Evolutionary conservation across 2,888 invertebrate species (phyloP).

Genomic region (Plebejus argus): DNA sequence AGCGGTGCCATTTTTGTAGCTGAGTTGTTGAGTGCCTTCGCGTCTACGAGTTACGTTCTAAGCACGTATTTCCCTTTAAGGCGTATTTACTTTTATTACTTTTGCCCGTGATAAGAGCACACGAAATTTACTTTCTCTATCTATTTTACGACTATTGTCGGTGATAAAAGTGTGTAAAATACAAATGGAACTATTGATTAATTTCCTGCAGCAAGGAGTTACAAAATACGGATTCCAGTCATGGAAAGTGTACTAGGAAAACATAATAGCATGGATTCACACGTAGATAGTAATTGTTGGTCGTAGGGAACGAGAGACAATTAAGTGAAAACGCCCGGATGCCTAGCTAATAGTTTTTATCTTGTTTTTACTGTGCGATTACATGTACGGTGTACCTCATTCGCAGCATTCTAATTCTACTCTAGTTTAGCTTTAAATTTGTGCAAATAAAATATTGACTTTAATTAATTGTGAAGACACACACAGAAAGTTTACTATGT

Average conservation of each 20-base stretch:
- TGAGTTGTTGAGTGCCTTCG: conserved; percentile 37
- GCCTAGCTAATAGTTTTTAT: conserved; percentile 63
- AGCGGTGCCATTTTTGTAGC: conserved; percentile 47
- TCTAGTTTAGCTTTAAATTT: not conserved
- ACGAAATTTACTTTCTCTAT: conserved; percentile 27
- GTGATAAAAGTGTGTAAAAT: not conserved
- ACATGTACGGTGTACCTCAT: conserved; percentile 6
- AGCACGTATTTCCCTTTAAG: conserved; percentile 41
- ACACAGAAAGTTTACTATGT: too few species aligned
- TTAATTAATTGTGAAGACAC: not conserved
- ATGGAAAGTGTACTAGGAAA: conserved; percentile 45
- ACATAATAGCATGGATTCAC: conserved; percentile 41
- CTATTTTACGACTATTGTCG: conserved; percentile 2
- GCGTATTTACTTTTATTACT: conserved; percentile 34
- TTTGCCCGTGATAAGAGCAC: conserved; percentile 29
- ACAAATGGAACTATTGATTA: conserved; percentile 7
- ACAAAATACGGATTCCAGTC: conserved; percentile 16
- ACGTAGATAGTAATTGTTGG: conserved; percentile 53
- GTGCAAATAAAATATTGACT: not conserved
- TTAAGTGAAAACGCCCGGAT: conserved; percentile 74
- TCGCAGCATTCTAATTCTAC: conserved; percentile 20
- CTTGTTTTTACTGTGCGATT: conserved; percentile 41
- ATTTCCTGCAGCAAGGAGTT: conserved; percentile 5
- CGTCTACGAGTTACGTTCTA: conserved; percentile 35
- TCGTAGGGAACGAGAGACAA: conserved; percentile 40